phyloP scores from a whole-genome alignment of 1,140 invertebrate genomes.

The Penaeus indicus region DNA sequence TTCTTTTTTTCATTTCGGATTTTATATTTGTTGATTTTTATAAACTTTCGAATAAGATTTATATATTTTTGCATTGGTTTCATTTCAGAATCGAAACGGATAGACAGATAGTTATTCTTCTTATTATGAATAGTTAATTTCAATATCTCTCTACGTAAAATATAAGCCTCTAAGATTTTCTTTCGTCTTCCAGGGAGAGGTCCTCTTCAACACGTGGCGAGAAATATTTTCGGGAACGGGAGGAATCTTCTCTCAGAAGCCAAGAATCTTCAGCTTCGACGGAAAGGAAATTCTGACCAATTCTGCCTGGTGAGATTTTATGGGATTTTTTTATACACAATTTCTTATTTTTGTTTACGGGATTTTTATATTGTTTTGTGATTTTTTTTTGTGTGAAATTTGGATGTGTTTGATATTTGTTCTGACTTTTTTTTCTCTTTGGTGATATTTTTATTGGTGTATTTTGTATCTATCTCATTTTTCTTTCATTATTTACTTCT shows the following conservation, averaged over 20 bases:
- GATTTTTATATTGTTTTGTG: no score
- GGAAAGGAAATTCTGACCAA: conserved; percentile 93
- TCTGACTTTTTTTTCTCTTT: no score
- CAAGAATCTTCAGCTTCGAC: conserved; percentile 93
- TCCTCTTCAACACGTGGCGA: conserved; percentile 94
- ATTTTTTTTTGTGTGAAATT: no score
- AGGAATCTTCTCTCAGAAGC: conserved; percentile 84
- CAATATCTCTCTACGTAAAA: not conserved
- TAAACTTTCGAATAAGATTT: no score
- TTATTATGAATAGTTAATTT: not conserved
- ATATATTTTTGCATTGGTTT: no score
- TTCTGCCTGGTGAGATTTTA: conserved; percentile 81
- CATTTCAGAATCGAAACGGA: no score
- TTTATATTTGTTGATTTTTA: no score
- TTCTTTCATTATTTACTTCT: no score
- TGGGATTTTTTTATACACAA: not conserved
- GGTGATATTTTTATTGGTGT: no score
- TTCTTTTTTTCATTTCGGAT: not conserved
- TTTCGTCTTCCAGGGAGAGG: conserved; percentile 79
- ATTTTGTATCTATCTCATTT: no score
- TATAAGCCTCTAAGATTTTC: not conserved
- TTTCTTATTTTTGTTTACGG: no score
- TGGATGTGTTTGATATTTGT: no score
- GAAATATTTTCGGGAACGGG: conserved; percentile 91
- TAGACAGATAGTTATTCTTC: not conserved